phyloP scores from a whole-genome alignment of 1,140 invertebrate species.

The Brachionus sp. region DNA sequence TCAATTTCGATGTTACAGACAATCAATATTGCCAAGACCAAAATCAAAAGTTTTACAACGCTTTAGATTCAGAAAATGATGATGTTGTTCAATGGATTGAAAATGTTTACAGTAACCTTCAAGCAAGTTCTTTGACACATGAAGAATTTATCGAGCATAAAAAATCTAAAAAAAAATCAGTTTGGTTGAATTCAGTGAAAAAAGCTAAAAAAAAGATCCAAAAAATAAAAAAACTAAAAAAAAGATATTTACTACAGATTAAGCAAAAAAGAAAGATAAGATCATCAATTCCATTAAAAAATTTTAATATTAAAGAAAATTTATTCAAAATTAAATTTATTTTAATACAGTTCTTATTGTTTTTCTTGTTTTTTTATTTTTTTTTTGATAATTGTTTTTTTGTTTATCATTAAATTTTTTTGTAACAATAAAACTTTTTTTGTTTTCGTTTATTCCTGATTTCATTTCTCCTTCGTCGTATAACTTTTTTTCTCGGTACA shows the following conservation, averaged over 20 bases:
- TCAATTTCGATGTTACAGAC: background rate
- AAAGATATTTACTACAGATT: background rate
- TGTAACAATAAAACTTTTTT: background rate
- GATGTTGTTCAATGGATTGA: background rate
- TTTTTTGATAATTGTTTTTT: background rate
- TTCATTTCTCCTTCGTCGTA: background rate
- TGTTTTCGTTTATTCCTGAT: background rate
- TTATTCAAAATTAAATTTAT: background rate
- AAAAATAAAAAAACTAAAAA: background rate
- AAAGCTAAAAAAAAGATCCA: background rate
- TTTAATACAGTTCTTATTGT: background rate
- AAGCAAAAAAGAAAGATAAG: background rate
- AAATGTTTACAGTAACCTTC: background rate
- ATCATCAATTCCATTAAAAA: background rate
- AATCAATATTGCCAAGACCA: background rate
- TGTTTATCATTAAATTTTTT: background rate
- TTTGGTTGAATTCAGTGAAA: background rate
- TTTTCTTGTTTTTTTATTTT: background rate
- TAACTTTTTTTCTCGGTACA: constrained; percentile 1
- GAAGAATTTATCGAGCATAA: background rate
- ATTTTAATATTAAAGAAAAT: background rate
- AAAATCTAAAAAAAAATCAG: background rate
- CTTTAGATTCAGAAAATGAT: background rate
- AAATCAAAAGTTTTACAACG: background rate
- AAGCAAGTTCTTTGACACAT: background rate